Base-by-base conservation (phyloP, 2,797 vertebrate genomes). In the Sarcoramphus papa region DNA sequence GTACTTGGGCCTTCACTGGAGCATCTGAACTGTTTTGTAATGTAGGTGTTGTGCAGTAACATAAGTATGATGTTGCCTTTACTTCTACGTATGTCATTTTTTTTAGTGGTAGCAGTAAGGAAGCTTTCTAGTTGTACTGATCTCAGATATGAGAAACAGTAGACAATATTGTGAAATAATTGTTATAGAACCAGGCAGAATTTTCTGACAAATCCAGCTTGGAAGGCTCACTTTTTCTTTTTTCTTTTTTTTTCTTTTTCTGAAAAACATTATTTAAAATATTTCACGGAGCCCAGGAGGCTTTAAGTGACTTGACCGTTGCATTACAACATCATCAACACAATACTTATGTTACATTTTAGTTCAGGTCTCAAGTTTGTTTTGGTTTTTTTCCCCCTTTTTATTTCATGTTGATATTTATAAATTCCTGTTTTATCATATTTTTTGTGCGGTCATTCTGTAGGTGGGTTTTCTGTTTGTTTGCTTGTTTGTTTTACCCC, bases 41-140 rank as follows among this genome's bases (percentile, higher is more conserved):
- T 6, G 8, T 28, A 31, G 27, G 5, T 77, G 35, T 40, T 72
- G 19, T 59, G 21, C 15, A 30, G 21, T 27, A 73, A 14, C 1
- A 1, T 20, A 45, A 24, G 8, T 13, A 17, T 59, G n/a, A 21
- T 25, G 9, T 20, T 53, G 16, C 75, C 35, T 89, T 62, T 56
- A 40, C 28, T 63, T 75, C 24, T 43, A 10, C 1, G 0, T 19
- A 4, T 54, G 7, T 50, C 1, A 2, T 33, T 33, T 64, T 35
- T 35, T 83, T 8, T 9, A 15, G 9, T 13, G 17, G 1, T 74
- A 50, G 27, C 9, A 48, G 10, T 19, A 30, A 56, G 17, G 21
- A 59, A 69, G 6, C 14, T 77, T 84, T 86, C 31, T 54, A 7
- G 2, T 72, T 70, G 8, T 35, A n/a, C 6, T 60, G 23, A 50